phyloP scores from a whole-genome alignment of 2,888 invertebrate species.

The Stictocephala bisonia region DNA sequence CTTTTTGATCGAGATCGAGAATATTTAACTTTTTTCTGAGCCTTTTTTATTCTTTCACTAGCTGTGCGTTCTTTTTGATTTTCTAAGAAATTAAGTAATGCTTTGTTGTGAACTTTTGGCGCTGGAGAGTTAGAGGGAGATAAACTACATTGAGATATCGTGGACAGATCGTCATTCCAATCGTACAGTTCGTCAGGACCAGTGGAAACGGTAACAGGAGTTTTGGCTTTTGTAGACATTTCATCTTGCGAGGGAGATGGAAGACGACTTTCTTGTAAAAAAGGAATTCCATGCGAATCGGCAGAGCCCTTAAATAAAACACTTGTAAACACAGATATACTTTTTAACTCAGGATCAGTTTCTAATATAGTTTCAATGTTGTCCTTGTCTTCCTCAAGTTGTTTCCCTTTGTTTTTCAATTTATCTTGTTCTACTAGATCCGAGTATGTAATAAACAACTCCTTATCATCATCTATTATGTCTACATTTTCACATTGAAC shows the following conservation, averaged over 20 bases:
- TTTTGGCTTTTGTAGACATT: neutral
- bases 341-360: slow-evolving; percentile 19
- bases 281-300: slow-evolving; percentile 2
- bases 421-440: slow-evolving; percentile 26
- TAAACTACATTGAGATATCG: slow-evolving; percentile 26
- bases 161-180: slow-evolving; percentile 17
- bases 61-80: slow-evolving; percentile 26
- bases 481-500: neutral
- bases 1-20: slow-evolving; percentile 21
- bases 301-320: slow-evolving; percentile 15
- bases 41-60: neutral
- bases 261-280: neutral
- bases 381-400: neutral
- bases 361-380: slow-evolving; percentile 3
- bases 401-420: neutral
- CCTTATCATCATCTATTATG: slow-evolving; percentile 16
- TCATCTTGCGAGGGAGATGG: neutral
- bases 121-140: slow-evolving; percentile 24
- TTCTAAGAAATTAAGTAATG: slow-evolving; percentile 20
- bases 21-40: neutral
- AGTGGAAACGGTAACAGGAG: neutral
- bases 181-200: slow-evolving; percentile 21
- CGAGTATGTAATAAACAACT: slow-evolving; percentile 12
- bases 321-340: slow-evolving; percentile 32
- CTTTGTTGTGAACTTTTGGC: slow-evolving; percentile 27